A percentile compares a stretch with the other conserved stretches of the same genome.
phyloP scores from a whole-genome alignment of 37 sponge, comb jelly and placozoan genomes.

The Sycon ciliatum region DNA sequence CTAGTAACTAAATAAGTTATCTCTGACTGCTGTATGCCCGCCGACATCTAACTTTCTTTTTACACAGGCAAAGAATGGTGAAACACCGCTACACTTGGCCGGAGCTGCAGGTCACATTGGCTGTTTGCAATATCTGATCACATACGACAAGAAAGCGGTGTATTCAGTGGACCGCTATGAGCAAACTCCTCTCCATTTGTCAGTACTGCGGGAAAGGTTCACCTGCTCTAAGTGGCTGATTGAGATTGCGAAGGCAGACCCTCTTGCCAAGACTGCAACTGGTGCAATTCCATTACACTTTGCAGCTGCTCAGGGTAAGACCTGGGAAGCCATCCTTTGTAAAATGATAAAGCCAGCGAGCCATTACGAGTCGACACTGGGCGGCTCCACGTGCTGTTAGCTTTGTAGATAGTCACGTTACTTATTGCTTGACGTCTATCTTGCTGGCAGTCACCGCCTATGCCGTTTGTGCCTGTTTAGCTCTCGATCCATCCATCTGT shows the following conservation, averaged over 20 bases:
- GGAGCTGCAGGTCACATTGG: neutral
- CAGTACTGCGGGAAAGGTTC: neutral
- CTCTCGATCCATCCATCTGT: too few species aligned
- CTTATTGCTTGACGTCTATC: too few species aligned
- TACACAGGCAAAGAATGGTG: conserved; percentile 10
- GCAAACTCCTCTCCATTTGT: neutral
- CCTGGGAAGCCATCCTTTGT: too few species aligned
- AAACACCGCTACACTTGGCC: neutral
- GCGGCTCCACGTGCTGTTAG: too few species aligned
- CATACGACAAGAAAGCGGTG: neutral
- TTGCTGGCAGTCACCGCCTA: too few species aligned
- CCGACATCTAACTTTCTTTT: too few species aligned
- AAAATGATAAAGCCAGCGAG: too few species aligned
- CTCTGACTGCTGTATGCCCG: too few species aligned
- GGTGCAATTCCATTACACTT: neutral
- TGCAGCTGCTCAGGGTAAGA: neutral
- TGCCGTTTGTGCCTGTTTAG: too few species aligned
- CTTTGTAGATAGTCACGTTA: too few species aligned
- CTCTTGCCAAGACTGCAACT: neutral
- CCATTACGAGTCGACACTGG: too few species aligned
- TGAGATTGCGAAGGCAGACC: neutral
- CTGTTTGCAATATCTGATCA: neutral
- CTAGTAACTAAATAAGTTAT: too few species aligned
- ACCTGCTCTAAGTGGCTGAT: neutral
- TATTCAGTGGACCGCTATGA: neutral